Conservation (phyloP, 2,888 invertebrate species). For the Amiota minor region DNA sequence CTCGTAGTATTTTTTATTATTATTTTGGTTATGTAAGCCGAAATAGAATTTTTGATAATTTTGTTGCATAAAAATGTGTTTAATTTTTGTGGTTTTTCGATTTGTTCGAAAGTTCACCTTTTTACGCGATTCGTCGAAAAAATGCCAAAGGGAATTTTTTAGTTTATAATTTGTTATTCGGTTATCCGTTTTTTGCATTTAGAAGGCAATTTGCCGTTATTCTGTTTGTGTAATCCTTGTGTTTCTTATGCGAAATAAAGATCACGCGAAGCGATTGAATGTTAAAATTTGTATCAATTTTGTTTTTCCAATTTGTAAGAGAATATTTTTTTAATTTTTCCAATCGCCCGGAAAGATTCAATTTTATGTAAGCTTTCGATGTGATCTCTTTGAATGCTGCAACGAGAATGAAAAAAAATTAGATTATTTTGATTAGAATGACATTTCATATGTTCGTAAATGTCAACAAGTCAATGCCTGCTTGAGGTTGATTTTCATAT, state of each 20-base stretch:
- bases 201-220: conserved; percentile 32
- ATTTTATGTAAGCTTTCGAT: conserved; percentile 24
- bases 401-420: conserved; percentile 63
- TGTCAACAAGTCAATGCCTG: conserved; percentile 51
- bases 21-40: conserved; percentile 34
- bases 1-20: conserved; percentile 2
- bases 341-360: too few species aligned
- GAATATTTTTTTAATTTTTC: too few species aligned
- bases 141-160: conserved; percentile 73
- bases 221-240: too few species aligned
- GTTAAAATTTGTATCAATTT: too few species aligned
- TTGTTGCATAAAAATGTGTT: conserved; percentile 44
- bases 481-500: conserved; percentile 38
- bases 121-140: conserved; percentile 34
- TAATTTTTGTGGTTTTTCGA: conserved; percentile 27
- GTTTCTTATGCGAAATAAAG: too few species aligned
- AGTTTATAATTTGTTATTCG: conserved; percentile 56
- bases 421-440: conserved; percentile 32
- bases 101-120: not conserved
- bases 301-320: too few species aligned
- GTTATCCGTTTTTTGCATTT: conserved; percentile 59
- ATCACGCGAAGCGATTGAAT: too few species aligned
- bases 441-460: conserved; percentile 38
- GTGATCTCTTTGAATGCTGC: conserved; percentile 70
- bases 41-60: conserved; percentile 46